Conservation (phyloP, 2,113 vertebrate species). For the Gavialis gangeticus region DNA sequence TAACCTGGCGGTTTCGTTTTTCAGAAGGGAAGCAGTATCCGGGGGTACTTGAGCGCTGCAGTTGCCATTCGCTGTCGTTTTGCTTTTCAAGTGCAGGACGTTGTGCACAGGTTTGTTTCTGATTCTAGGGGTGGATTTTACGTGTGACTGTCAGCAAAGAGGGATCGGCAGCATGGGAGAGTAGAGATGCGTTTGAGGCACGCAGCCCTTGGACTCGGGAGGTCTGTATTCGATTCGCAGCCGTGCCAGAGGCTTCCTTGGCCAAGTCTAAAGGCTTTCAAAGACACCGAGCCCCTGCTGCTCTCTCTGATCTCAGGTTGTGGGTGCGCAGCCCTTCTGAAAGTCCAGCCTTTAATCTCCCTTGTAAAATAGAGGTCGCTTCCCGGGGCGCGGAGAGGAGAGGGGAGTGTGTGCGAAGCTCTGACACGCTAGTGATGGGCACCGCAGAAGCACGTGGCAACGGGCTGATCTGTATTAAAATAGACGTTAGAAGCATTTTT, state of each 20-base stretch:
- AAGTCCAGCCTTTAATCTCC: not conserved
- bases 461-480: not conserved
- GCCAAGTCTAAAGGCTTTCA: accelerated
- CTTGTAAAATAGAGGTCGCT: not conserved
- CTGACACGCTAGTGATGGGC: not conserved
- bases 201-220: accelerated
- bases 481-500: not conserved
- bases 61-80: not conserved
- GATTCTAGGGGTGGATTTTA: not conserved
- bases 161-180: not conserved
- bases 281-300: not conserved
- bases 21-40: not conserved
- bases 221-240: accelerated
- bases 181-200: too few species aligned
- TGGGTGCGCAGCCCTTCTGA: accelerated
- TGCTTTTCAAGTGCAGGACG: too few species aligned
- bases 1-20: not conserved
- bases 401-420: not conserved
- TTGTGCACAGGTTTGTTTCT: not conserved
- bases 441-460: accelerated
- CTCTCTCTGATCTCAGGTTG: not conserved
- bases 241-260: not conserved
- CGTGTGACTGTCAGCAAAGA: not conserved
- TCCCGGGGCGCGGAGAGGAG: accelerated
- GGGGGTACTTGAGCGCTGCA: not conserved